A percentile compares a stretch with the other conserved stretches of the same genome.
These are phyloP conservation scores for Zaprionus taronus DNA, from an alignment of 1,140 invertebrate genomes.

Conservation along the genomic window DNA sequence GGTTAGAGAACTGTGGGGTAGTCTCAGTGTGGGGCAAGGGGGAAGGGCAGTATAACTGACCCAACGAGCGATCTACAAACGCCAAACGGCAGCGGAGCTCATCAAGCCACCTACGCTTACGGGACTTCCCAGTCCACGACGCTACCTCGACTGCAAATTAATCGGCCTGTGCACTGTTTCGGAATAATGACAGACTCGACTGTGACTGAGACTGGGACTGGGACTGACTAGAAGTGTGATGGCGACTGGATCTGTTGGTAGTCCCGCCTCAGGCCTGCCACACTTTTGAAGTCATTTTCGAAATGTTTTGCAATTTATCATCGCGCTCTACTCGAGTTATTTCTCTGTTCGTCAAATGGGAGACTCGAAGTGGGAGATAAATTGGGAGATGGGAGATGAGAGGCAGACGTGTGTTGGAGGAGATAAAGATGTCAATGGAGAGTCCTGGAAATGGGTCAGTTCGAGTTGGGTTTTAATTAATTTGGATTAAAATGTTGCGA, in stretches of 20 bases:
- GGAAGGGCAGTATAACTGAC: conserved; percentile 21
- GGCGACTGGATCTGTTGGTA: conserved; percentile 18
- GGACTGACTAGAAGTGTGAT: conserved; percentile 1
- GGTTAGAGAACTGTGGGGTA: conserved; percentile 21
- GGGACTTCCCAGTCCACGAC: conserved; percentile 53
- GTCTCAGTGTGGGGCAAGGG: background rate
- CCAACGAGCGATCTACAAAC: conserved; percentile 36
- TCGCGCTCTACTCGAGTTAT: conserved; percentile 46
- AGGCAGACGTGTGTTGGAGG: conserved; percentile 36
- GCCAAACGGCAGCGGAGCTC: conserved; percentile 60
- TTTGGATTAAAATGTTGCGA: conserved; percentile 75
- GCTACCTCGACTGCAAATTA: conserved; percentile 63
- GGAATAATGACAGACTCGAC: conserved; percentile 48
- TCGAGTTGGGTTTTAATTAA: conserved; percentile 70
- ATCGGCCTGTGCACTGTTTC: conserved; percentile 58
- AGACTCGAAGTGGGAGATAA: background rate
- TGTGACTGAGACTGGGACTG: conserved; percentile 1
- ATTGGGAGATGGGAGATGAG: background rate
- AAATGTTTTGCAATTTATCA: conserved; percentile 65
- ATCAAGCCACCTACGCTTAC: conserved; percentile 79
- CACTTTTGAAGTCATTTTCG: conserved; percentile 62
- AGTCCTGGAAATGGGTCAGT: conserved; percentile 58
- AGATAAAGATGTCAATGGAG: conserved; percentile 53
- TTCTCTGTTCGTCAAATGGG: conserved; percentile 50
- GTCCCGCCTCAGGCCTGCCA: conserved; percentile 48